Evolutionary conservation across 2,113 vertebrate species (phyloP), one percentile per base, ranked within the genome.

Genomic region (Cheirogaleus medius): DNA sequence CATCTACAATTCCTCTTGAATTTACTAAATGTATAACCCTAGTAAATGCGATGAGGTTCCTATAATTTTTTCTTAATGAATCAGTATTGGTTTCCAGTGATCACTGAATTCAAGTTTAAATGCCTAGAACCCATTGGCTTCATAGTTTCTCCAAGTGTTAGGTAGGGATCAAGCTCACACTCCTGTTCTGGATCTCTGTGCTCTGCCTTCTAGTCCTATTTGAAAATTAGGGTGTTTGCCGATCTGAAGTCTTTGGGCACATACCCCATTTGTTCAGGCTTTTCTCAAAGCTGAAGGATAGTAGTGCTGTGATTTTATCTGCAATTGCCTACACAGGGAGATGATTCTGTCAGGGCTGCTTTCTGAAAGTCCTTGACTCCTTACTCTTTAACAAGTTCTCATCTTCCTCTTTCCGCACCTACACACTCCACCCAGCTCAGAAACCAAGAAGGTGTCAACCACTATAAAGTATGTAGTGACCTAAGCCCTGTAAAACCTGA

Each of bases 11-110:
- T 88, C 74, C 39, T 93, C 49, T 76, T 64, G 49, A 93, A 81
- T 71, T 91, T 90, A 86, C 44, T 86, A 96, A 96, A 90, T 42
- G 20, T 39, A 23, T 34, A 74, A 64, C 47, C 56, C 39, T 56
- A 91, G 80, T 42, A 89, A 87, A 74, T 56, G 49, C 83, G 73
- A 86, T 64, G 68, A 93, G 47, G 23, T 4, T 10, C 29, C 71
- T 39, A 49, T 44, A 32, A 56, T 56, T 76, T 96, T 80, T 89
- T 91, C 39, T 74, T 87, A 91, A 94, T 60, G 52, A 96, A 37
- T 3, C 15, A 56, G 44, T 64, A n/a, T 54, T 60, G 71, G 8
- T 91, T 94, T 9, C 49, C 60, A 85, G 2, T 63, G 64, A 68
- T 91, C 37, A 91, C 56, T 42, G 21, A 81, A 82, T 27, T 80